Base-by-base conservation (phyloP, 2,888 invertebrate species). In the Dioctria rufipes region DNA sequence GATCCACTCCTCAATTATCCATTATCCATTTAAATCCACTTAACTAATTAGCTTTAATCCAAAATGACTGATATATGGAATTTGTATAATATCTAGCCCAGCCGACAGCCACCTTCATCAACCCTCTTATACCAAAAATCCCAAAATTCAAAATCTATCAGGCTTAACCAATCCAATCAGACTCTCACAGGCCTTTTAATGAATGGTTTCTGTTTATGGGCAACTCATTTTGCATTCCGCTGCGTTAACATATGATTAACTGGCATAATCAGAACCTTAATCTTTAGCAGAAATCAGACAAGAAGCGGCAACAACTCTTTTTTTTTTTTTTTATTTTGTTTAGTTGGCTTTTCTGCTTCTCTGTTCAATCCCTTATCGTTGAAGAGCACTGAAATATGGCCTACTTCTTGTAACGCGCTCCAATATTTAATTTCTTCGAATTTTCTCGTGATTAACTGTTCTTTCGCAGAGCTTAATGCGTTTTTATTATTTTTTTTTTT, bases 361-460 rank as follows among this genome's bases (percentile, higher is more conserved):
- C 61, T 39, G 39, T 39, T 25, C 61, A 39, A 61, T 61, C 61
- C 61, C 61, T 61, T 61, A 61, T 61, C 25, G 8, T 25, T 25
- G 25, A 25, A 25, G 25, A 25, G 25, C 25, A 25, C 39, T 61
- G 61, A 25, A 61, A 25, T 37, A 61, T 61, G 61, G 8, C 61
- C 61, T 61, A 61, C 61, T 61, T 61, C 25, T 61, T 61, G 61
- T 39, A 61, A 39, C 25, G 25, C 61, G 39, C 61, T 37, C 61
- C 61, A 61, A 61, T 61, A 61, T 25, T 25, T 39, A 39, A 61
- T 8, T 37, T 61, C 61, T 61, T 39, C 37, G 39, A 37, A 13
- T 61, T 39, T 61, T 25, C 61, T 61, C 61, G 25, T 39, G 61
- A 61, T 61, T 61, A 61, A 61, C 61, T 61, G 61, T 61, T 61